These are phyloP conservation scores for Temnothorax ravouxi DNA, from an alignment of 2,888 invertebrate species.

Conservation along the genomic window DNA sequence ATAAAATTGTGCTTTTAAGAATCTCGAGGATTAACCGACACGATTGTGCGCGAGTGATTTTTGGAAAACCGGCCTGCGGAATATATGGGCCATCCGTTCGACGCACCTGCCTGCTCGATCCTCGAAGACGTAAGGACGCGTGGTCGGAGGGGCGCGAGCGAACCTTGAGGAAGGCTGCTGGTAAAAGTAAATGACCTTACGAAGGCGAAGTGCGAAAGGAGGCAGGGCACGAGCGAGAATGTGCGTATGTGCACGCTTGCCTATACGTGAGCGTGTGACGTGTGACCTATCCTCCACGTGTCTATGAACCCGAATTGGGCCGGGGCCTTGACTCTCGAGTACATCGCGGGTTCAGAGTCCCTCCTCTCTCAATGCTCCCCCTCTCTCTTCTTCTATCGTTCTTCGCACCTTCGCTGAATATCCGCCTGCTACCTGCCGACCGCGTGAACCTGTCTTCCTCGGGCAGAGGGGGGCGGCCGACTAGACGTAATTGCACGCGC, in stretches of 20 bases:
- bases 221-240: slow-evolving; percentile 29
- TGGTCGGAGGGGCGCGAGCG: slow-evolving; percentile 51
- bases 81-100: slow-evolving; percentile 48
- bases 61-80: background rate
- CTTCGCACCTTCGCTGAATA: slow-evolving; percentile 62
- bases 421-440: slow-evolving; percentile 44
- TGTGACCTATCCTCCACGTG: slow-evolving; percentile 79
- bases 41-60: background rate
- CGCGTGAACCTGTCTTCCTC: slow-evolving; percentile 65
- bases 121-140: slow-evolving; percentile 54
- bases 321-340: slow-evolving; percentile 81
- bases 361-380: slow-evolving; percentile 25
- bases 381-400: slow-evolving; percentile 44
- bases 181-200: slow-evolving; percentile 86
- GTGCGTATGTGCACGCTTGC: background rate
- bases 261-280: background rate
- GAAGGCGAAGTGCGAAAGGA: slow-evolving; percentile 49
- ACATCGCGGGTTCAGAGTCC: slow-evolving; percentile 54
- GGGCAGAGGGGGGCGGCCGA: slow-evolving; percentile 19
- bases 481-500: slow-evolving; percentile 67
- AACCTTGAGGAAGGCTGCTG: slow-evolving; percentile 77
- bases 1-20: background rate
- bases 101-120: slow-evolving; percentile 59
- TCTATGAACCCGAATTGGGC: slow-evolving; percentile 83
- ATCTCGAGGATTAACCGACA: background rate